Conservation (phyloP, 2,797 vertebrate genomes). For the Lophotriccus pileatus region DNA sequence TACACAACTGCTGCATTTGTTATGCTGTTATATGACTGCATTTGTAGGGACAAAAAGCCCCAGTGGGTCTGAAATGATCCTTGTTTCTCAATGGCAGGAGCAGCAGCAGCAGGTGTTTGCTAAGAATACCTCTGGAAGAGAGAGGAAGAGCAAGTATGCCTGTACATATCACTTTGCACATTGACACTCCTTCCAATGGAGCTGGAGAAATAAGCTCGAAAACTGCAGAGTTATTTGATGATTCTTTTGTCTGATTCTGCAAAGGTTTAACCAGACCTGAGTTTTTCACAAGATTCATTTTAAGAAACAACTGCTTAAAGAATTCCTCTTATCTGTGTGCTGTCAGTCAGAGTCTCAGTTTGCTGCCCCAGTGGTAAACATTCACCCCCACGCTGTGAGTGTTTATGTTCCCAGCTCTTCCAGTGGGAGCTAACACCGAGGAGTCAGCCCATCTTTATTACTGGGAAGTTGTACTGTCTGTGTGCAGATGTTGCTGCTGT, state of each 20-base stretch:
- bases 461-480: neutral
- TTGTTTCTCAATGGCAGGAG: neutral
- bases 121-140: neutral
- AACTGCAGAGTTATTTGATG: neutral
- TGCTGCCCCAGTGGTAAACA: neutral
- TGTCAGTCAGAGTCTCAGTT: neutral
- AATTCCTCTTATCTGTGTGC: neutral
- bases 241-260: neutral
- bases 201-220: neutral
- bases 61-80: neutral
- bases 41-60: neutral
- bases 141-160: neutral
- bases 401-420: neutral
- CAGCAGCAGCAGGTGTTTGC: neutral
- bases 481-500: neutral
- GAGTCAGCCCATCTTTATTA: neutral
- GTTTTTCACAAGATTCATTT: neutral
- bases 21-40: neutral
- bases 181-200: neutral
- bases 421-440: neutral
- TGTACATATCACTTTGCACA: neutral
- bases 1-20: neutral
- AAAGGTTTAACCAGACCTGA: neutral
- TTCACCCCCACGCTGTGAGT: neutral
- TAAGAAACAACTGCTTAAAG: neutral